phyloP scores from a whole-genome alignment of 2,888 invertebrate genomes.

The Smittia sp. region DNA sequence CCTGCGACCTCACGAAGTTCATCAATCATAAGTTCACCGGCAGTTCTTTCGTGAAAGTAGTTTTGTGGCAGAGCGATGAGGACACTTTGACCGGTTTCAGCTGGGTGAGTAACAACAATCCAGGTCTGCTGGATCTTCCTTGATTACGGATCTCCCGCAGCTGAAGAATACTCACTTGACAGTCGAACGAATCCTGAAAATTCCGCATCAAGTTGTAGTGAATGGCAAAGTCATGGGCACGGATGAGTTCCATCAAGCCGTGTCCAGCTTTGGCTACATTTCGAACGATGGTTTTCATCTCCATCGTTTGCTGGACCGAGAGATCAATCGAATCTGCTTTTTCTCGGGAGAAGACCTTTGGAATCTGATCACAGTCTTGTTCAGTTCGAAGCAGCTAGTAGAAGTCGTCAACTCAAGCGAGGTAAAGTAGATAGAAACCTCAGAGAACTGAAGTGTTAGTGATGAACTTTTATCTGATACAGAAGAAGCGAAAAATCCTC shows the following conservation, averaged over 20 bases:
- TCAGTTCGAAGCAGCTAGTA: neutral
- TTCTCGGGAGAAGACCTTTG: neutral
- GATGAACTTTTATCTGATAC: neutral
- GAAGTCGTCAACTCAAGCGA: neutral
- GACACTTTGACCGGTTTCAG: neutral
- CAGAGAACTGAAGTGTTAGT: neutral
- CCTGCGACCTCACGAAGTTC: neutral
- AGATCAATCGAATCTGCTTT: neutral
- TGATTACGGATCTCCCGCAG: neutral
- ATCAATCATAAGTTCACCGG: neutral
- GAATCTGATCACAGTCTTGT: neutral
- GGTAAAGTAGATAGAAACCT: neutral
- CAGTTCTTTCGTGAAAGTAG: neutral
- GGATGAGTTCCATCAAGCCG: neutral
- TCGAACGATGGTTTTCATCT: neutral
- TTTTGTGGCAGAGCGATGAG: neutral
- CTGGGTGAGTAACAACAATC: slow-evolving; percentile 12
- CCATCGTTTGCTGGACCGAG: neutral
- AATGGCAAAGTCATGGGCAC: neutral
- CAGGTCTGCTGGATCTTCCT: too few species aligned
- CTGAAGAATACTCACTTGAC: neutral
- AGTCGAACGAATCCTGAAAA: too few species aligned
- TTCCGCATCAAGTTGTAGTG: neutral
- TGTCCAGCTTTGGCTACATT: neutral
- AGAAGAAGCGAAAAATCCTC: neutral